Evolutionary conservation across 2,113 vertebrate species (phyloP).

Genomic region (Mustelus asterias): DNA sequence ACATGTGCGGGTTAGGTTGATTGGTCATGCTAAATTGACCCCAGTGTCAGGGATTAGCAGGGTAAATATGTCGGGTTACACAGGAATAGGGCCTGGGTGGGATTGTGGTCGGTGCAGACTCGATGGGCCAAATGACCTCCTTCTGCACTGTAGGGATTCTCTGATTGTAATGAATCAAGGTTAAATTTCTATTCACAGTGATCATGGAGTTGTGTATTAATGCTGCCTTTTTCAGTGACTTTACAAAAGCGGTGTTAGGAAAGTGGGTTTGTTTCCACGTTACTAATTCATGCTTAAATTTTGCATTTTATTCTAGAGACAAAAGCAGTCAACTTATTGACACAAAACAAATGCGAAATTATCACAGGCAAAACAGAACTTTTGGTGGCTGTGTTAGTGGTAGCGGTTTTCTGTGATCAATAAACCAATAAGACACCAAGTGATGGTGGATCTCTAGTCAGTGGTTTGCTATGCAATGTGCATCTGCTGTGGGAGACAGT

Average conservation of each 20-base stretch:
- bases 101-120: too few species aligned
- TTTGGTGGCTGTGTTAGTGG: not conserved
- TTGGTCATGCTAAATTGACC: too few species aligned
- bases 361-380: not conserved
- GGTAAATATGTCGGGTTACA: too few species aligned
- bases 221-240: not conserved
- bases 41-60: too few species aligned
- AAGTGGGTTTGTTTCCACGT: not conserved
- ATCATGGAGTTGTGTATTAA: not conserved
- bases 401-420: not conserved
- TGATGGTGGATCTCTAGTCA: not conserved
- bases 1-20: too few species aligned
- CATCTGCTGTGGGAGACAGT: not conserved
- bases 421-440: not conserved
- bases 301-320: not conserved
- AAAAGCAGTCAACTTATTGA: not conserved
- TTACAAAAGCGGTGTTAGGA: not conserved
- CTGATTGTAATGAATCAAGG: not conserved
- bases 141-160: too few species aligned
- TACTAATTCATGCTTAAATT: not conserved
- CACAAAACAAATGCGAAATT: not conserved
- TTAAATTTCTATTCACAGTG: not conserved
- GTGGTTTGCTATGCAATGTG: not conserved
- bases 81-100: too few species aligned
- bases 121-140: too few species aligned